phyloP scores from a whole-genome alignment of 1,140 invertebrate species.

The Holcopasites calliopsidis region DNA sequence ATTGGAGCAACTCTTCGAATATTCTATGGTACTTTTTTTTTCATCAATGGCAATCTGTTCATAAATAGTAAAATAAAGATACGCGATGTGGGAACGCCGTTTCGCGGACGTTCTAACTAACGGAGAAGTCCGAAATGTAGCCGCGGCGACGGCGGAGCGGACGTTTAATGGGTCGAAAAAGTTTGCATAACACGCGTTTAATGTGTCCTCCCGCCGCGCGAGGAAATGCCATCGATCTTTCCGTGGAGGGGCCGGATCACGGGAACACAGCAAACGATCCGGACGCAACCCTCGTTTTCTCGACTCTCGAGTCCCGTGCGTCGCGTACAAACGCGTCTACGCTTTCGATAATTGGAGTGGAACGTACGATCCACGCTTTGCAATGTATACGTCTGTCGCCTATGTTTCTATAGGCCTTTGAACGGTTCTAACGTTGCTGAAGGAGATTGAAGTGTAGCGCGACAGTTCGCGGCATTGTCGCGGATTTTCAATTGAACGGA shows the following conservation, averaged over 20 bases:
- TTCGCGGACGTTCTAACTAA: conserved; percentile 32
- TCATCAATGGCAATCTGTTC: too few species aligned
- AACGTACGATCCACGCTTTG: not conserved
- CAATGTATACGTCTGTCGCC: not conserved
- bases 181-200: conserved; percentile 45
- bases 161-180: conserved; percentile 47
- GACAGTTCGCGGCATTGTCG: too few species aligned
- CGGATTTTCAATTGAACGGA: too few species aligned
- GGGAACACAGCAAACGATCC: not conserved
- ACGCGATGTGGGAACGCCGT: too few species aligned
- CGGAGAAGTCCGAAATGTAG: conserved; percentile 38
- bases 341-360: conserved; percentile 13
- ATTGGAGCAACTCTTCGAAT: not conserved
- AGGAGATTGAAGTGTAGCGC: too few species aligned
- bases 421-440: not conserved
- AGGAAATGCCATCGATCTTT: conserved; percentile 7
- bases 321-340: not conserved
- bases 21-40: too few species aligned
- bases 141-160: conserved; percentile 2
- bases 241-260: not conserved
- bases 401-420: not conserved
- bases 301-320: not conserved
- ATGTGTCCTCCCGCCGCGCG: not conserved
- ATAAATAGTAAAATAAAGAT: too few species aligned
- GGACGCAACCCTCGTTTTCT: not conserved